Conservation (phyloP, 2,888 invertebrate species). For the Eulithis testata region DNA sequence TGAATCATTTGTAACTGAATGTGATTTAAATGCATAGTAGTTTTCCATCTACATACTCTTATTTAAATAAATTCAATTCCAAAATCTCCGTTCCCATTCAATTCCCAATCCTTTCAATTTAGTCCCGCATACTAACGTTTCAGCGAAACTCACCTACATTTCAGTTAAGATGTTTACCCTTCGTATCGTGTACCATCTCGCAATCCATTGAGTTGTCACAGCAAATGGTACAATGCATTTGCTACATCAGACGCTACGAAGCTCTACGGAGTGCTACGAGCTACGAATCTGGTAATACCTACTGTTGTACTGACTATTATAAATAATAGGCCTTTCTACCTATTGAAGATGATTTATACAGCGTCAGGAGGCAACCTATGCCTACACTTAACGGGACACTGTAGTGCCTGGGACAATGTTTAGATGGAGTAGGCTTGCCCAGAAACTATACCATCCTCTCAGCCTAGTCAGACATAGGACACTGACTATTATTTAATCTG, state of each 20-base stretch:
- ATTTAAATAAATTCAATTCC: constrained; percentile 4
- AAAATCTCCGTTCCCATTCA: neutral
- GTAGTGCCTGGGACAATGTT: too few relatives aligned
- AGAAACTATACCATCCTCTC: too few relatives aligned
- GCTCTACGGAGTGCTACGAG: constrained; percentile 25
- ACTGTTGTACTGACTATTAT: neutral
- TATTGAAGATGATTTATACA: too few relatives aligned
- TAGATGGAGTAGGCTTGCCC: too few relatives aligned
- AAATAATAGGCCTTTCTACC: too few relatives aligned
- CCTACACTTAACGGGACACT: too few relatives aligned
- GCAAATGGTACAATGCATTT: constrained; percentile 39
- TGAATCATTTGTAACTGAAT: too few relatives aligned
- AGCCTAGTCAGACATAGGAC: too few relatives aligned
- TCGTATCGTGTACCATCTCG: constrained; percentile 29
- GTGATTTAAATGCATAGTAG: too few relatives aligned
- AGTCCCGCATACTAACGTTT: constrained; percentile 20
- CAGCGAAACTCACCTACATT: constrained; percentile 25
- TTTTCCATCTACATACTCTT: neutral
- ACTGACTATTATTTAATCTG: too few relatives aligned
- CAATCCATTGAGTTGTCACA: constrained; percentile 36
- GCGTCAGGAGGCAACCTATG: too few relatives aligned
- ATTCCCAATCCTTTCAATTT: constrained; percentile 32
- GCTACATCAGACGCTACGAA: constrained; percentile 42
- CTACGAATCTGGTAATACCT: constrained; percentile 21
- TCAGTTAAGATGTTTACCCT: constrained; percentile 34